Evolutionary conservation across 2,113 vertebrate genomes (phyloP), one percentile per base, ranked within the genome.

Genomic region (Accipiter cooperii): DNA sequence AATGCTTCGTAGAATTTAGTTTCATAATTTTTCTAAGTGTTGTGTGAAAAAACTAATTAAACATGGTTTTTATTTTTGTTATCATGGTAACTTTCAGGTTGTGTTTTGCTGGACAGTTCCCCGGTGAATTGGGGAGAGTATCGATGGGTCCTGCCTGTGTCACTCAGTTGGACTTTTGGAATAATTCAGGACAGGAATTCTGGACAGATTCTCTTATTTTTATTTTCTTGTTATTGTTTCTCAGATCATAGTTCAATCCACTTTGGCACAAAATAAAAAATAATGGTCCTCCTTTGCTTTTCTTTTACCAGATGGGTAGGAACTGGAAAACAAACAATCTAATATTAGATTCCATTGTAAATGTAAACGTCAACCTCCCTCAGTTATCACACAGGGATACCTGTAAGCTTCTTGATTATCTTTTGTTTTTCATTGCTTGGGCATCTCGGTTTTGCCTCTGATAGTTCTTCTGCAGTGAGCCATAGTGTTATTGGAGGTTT

Each of bases 101-200:
- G 51, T 34, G 76, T 7, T 3, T 74, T 94, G 94, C 95, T 97
- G 93, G 93, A 92, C 96, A 95, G 95, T 88, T 93, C 92, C 96
- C 79, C 76, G 1, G 2, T 89, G 77, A 33, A 13, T 42, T 68
- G 89, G 51, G 46, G 58, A 65, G 52, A 6, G 49, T 3, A 11
- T 25, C 2, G 4, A 6, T 47, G 64, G 33, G 63, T 73, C 51
- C 47, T 76, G 78, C 47, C 69, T 1, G 26, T 2, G 3, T 33
- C 44, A 3, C 22, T 49, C 24, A 2, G 3, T 5, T 26, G 54
- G 87, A 14, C 71, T 79, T 47, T 1, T 13, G 52, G 40, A 16
- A 13, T 22, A 47, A 11, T 44, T 42, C 22, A 38, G 73, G 46
- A 7, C 25, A 61, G 63, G 22, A 46, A 71, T 81, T 89, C 46